Conservation (phyloP, 2,113 vertebrate species). For the Balaeniceps rex region DNA sequence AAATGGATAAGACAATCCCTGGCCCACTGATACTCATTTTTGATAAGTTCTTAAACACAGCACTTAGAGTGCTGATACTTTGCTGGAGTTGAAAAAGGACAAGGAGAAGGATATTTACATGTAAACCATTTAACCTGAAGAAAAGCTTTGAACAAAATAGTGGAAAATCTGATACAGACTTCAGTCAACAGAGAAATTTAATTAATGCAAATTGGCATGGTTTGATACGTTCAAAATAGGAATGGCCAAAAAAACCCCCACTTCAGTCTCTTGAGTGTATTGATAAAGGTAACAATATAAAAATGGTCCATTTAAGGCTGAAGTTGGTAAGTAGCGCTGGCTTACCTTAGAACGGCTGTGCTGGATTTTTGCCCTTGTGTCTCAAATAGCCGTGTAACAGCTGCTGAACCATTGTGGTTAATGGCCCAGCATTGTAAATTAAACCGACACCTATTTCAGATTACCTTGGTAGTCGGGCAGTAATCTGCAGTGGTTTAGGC, state of each 20-base stretch:
- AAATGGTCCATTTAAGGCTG: neutral
- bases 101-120: neutral
- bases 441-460: neutral
- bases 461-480: neutral
- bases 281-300: neutral
- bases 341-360: neutral
- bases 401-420: neutral
- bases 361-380: neutral
- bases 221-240: neutral
- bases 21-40: neutral
- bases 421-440: neutral
- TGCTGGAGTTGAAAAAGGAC: neutral
- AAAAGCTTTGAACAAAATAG: neutral
- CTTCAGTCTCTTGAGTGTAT: neutral
- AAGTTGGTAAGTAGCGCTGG: neutral
- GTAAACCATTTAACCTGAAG: neutral
- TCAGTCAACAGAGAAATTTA: neutral
- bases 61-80: neutral
- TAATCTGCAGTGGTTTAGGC: constrained; percentile 18
- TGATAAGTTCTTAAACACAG: neutral
- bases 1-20: neutral
- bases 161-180: neutral
- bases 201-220: neutral
- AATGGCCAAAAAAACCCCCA: fast-evolving
- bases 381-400: neutral